Conservation (phyloP, 2,888 invertebrate species). For the Erannis defoliaria region DNA sequence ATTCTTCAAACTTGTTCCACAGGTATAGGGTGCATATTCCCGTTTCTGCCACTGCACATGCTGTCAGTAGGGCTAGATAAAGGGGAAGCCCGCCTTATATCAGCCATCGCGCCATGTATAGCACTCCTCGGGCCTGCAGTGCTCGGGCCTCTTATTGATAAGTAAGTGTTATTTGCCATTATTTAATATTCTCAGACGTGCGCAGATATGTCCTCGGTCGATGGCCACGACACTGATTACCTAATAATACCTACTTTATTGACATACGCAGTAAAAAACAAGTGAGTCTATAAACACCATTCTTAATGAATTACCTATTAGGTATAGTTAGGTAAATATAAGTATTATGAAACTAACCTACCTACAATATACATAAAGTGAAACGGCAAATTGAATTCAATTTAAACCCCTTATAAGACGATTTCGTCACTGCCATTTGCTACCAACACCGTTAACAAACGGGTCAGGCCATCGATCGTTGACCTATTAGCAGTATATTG, state of each 20-base stretch:
- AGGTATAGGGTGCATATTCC: conserved; percentile 94
- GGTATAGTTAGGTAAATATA: neutral
- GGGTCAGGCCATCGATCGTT: conserved; percentile 37
- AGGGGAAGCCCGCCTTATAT: conserved; percentile 92
- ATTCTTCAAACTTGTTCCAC: conserved; percentile 40
- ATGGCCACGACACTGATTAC: conserved; percentile 33
- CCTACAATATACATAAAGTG: neutral
- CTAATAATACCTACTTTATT: conserved; percentile 21
- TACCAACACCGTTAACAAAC: conserved; percentile 6
- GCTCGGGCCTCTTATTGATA: conserved; percentile 93
- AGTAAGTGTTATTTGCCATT: conserved; percentile 74
- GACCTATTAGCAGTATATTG: conserved; percentile 19
- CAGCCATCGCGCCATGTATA: conserved; percentile 92
- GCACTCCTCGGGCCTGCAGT: conserved; percentile 93
- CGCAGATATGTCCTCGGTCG: conserved; percentile 31
- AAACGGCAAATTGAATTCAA: neutral
- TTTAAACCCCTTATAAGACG: neutral
- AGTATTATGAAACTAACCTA: too few species aligned
- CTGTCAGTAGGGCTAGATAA: conserved; percentile 90
- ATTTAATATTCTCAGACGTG: conserved; percentile 38
- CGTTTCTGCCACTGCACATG: conserved; percentile 94
- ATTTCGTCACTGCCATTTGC: conserved; percentile 2
- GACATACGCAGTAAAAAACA: conserved; percentile 19
- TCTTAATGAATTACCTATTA: too few species aligned
- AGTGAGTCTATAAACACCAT: conserved; percentile 17